phyloP scores from a whole-genome alignment of 2,888 invertebrate genomes.

The Anarsia innoxiella region DNA sequence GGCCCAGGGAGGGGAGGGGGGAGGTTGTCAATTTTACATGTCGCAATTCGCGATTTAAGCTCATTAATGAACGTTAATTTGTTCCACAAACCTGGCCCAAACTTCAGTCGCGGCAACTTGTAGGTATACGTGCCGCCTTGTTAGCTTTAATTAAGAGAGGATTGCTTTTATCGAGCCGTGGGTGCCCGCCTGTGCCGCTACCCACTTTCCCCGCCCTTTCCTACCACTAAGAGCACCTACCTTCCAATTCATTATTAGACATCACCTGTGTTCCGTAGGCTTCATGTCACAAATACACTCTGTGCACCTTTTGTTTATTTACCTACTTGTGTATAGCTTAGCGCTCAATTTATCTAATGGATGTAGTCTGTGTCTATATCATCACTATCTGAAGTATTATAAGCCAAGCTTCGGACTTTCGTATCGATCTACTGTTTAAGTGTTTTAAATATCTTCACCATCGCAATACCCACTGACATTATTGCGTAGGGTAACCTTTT shows the following conservation, averaged over 20 bases:
- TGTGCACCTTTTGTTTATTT: slow-evolving; percentile 45
- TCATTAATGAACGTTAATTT: slow-evolving; percentile 41
- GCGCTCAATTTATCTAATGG: slow-evolving; percentile 47
- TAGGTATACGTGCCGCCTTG: slow-evolving; percentile 55
- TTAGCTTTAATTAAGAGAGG: slow-evolving; percentile 51
- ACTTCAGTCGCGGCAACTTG: slow-evolving; percentile 45
- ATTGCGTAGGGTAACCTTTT: slow-evolving; percentile 4
- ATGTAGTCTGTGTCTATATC: slow-evolving; percentile 50
- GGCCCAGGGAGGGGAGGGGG: slow-evolving; percentile 61
- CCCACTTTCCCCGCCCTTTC: slow-evolving; percentile 49
- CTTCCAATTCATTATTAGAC: slow-evolving; percentile 44
- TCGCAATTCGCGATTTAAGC: slow-evolving; percentile 43
- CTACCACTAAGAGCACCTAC: slow-evolving; percentile 45
- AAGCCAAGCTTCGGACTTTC: slow-evolving; percentile 34
- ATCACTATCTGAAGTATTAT: slow-evolving; percentile 31
- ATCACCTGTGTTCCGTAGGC: slow-evolving; percentile 43
- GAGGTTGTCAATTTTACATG: slow-evolving; percentile 42
- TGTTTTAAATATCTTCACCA: background rate
- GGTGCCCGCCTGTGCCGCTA: slow-evolving; percentile 63
- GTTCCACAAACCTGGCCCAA: slow-evolving; percentile 40
- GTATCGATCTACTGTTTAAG: slow-evolving; percentile 1
- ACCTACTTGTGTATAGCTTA: slow-evolving; percentile 46
- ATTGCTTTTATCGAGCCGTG: slow-evolving; percentile 69
- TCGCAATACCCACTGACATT: slow-evolving; percentile 1
- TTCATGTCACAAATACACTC: slow-evolving; percentile 47